Evolutionary conservation across 2,888 invertebrate species (phyloP), one percentile per base, ranked within the genome.

Genomic region (Sphecodes monilicornis): DNA sequence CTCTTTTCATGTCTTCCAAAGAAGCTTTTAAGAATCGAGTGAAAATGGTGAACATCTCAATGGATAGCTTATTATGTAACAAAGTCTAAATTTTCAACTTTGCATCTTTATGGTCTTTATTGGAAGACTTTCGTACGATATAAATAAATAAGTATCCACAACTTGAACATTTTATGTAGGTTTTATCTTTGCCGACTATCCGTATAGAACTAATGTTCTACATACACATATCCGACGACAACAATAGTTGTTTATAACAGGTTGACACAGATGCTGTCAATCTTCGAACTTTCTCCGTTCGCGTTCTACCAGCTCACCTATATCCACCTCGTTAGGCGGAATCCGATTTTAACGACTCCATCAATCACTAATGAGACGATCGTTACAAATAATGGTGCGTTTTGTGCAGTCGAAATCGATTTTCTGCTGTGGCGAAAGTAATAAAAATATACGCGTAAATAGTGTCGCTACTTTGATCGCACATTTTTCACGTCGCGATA

Each of bases 201-300:
- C 6, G 60, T 29, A 6, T n/a, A n/a, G n/a, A n/a, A n/a, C 29
- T 13, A 60, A 13, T 60, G 60, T 29, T 60, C 60, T 16, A 60
- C 29, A 60, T 5, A 6, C 60, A 29, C 29, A 16, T 29, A 29
- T 60, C 8, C 29, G 29, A 29, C 16, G 16, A 0, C 18, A 6
- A 0, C 18, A 6, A 60, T 60, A 29, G 60, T 60, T 60, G 18
- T 60, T 18, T 60, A 60, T 60, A 60, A 60, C 60, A 60, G 26
- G 29, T 29, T 29, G 29, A 29, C 60, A 29, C 29, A 32, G 60
- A 18, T 29, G 29, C 60, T 18, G 29, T 18, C 60, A 29, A 60
- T 74, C 60, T 29, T 74, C 39, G n/a, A 16, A 36, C 16, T 36
- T 54, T 74, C 13, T 60, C 60, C 60, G 26, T 60, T 32, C 60